Conservation (phyloP, 2,113 vertebrate genomes). For the Egretta garzetta region DNA sequence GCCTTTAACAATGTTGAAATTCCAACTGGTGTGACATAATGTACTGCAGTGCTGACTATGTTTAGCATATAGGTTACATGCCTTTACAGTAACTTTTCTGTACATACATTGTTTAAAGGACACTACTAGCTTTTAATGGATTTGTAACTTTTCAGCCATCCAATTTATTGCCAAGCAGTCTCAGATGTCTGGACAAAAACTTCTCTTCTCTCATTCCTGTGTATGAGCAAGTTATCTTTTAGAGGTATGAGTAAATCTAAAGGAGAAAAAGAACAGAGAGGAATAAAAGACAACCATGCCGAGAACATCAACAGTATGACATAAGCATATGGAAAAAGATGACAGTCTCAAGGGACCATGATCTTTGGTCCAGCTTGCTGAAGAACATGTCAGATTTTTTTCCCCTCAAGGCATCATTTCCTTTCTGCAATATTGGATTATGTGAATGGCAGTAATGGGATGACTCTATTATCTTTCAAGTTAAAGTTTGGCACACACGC, state of each 20-base stretch:
- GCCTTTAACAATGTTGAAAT: background rate
- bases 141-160: background rate
- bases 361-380: background rate
- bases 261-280: background rate
- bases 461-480: background rate
- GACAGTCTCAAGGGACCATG: background rate
- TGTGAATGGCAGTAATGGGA: background rate
- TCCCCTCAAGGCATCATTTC: background rate
- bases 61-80: background rate
- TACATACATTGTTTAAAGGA: background rate
- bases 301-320: background rate
- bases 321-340: fast-evolving
- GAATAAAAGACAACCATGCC: background rate
- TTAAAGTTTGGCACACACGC: background rate
- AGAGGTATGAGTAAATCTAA: background rate
- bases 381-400: background rate
- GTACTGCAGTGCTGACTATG: background rate
- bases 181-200: background rate
- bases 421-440: background rate
- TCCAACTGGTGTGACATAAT: background rate
- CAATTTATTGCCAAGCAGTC: background rate
- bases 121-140: background rate
- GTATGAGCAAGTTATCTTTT: background rate
- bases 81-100: background rate
- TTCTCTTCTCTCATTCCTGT: background rate